A percentile compares a stretch with the other conserved stretches of the same genome.
Conservation (phyloP, 2,888 invertebrate genomes). For the Cyaniris semiargus region DNA sequence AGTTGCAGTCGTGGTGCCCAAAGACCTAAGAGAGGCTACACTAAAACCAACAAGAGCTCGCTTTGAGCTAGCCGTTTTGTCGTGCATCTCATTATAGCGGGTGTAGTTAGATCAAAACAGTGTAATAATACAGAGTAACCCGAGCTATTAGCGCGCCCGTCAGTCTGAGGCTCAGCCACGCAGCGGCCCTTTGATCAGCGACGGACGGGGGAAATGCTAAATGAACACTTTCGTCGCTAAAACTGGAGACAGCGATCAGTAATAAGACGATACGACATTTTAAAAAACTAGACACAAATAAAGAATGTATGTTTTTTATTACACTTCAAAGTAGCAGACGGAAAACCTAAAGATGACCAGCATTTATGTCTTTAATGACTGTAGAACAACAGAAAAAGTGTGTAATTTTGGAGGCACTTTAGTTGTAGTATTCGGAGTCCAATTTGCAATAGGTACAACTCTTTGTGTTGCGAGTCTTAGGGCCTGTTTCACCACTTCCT, state of each 20-base stretch:
- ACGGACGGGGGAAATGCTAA: slow-evolving; percentile 51
- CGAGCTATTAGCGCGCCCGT: slow-evolving; percentile 68
- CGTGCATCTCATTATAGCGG: slow-evolving; percentile 2
- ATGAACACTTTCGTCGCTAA: slow-evolving; percentile 63
- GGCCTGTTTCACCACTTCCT: no score
- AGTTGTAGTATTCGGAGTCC: no score
- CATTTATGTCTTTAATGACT: no score
- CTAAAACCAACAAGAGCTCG: neutral
- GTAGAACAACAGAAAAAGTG: no score
- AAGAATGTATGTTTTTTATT: no score
- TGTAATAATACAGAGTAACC: slow-evolving; percentile 52
- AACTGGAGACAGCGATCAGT: slow-evolving; percentile 65
- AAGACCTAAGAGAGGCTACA: neutral
- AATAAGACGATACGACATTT: neutral
- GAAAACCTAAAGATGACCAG: no score
- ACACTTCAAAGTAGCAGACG: no score
- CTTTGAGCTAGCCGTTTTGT: neutral
- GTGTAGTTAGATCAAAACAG: slow-evolving; percentile 28
- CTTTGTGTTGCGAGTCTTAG: no score
- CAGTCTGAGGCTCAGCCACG: slow-evolving; percentile 58
- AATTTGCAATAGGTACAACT: no score
- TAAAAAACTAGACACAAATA: neutral
- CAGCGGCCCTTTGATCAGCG: slow-evolving; percentile 65
- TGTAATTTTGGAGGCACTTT: no score
- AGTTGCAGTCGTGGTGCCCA: neutral